phyloP scores from a whole-genome alignment of 2,113 vertebrate species.

The Ptychochromis oligacanthus region DNA sequence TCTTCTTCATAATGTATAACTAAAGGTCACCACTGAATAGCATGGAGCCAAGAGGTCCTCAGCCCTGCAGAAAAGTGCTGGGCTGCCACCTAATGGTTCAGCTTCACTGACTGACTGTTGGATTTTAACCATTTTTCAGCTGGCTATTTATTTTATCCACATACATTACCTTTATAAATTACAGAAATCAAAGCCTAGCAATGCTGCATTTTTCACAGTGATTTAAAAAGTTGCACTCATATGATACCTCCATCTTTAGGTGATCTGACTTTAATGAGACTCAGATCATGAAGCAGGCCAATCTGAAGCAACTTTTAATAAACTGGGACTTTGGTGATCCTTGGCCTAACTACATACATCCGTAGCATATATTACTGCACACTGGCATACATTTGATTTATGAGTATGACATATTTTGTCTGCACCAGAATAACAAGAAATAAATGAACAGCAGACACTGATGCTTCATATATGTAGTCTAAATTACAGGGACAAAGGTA shows the following conservation, averaged over 20 bases:
- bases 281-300: neutral
- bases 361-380: conserved; percentile 8
- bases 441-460: conserved; percentile 21
- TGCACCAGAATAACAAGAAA: conserved; percentile 36
- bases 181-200: conserved; percentile 1
- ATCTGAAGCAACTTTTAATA: neutral
- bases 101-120: conserved; percentile 6
- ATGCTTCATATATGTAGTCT: conserved; percentile 1
- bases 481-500: conserved; percentile 35
- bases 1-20: conserved; percentile 15
- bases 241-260: neutral
- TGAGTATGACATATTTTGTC: conserved; percentile 31
- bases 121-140: neutral
- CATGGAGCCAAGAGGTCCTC: neutral
- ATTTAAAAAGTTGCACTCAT: neutral
- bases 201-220: neutral
- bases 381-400: neutral
- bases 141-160: neutral
- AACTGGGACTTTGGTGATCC: neutral
- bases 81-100: conserved; percentile 70
- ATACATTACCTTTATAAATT: neutral
- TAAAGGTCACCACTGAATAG: conserved; percentile 7
- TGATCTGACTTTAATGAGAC: conserved; percentile 26
- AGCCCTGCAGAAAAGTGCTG: conserved; percentile 41
- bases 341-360: neutral